Base-by-base conservation (phyloP, 2,888 invertebrate species). In the Andrena chrysosceles region DNA sequence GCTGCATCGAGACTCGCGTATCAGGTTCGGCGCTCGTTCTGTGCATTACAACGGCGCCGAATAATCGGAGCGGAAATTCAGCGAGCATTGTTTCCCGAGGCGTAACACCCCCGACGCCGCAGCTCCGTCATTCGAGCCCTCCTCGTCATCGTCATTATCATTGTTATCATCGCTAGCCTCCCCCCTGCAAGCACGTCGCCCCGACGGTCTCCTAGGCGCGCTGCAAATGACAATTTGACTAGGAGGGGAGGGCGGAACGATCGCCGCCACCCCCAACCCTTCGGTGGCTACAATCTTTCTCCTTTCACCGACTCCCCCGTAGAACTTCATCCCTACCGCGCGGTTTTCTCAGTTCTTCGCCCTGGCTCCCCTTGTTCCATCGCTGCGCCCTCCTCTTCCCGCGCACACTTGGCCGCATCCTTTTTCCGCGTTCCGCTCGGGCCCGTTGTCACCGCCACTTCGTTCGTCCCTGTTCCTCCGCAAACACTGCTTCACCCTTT, bases 161-260 rank as follows among this genome's bases (percentile, higher is more conserved):
- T 78, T 77, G 77, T 83, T 83, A 77, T 83, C 84, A 75, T 78
- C 80, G 77, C 72, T 72, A 74, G 72, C 70, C 70, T 81, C 29
- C 59, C 64, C 59, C 26, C 33, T 16, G 56, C 76, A 67, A 59
- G 68, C 49, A 20, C 71, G 52, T 29, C 42, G 31, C 48, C 59
- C n/a, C 71, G 72, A 59, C 56, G 54, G 31, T 13, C 74, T 67
- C 60, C 79, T 64, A 87, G 85, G 85, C 85, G 85, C 81, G 81
- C 84, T 87, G 89, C 89, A 87, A 89, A 89, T 90, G 90, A 89
- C 87, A 83, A 89, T 86, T 86, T 80, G 83, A 68, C 78, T 78
- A 62, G 79, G 49, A 70, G 68, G 77, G 26, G 54, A 62, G 52
- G 71, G 75, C 49, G 52, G 16, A 59, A 56, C 29, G 16, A 31